Base-by-base conservation (phyloP, 2,797 vertebrate species). In the Tolypeutes matacus region DNA sequence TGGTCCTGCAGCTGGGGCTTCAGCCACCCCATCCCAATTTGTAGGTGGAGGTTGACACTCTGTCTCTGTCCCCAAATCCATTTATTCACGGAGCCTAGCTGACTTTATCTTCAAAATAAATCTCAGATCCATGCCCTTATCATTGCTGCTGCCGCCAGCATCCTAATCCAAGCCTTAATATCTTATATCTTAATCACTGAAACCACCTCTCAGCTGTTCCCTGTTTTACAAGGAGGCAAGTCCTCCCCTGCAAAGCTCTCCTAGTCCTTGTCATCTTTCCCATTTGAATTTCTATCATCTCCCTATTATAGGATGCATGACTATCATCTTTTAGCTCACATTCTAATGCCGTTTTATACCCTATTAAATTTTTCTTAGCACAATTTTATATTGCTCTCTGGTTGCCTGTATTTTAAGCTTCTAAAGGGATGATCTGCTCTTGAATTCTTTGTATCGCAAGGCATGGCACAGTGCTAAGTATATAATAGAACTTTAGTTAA, bases 401-500 rank as follows among this genome's bases (percentile, higher is more conserved):
- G 11, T 7, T 88, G 1, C 36, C 2, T 51, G 2, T 96, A 42
- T 64, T 84, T 86, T 70, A 96, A 90, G 78, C 13, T 58, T 77
- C 67, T 67, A 77, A 90, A 86, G 70, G 2, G 8, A 25, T 92
- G 31, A 49, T 51, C 15, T 86, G 34, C 14, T 82, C 42, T 88
- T 53, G 27, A 53, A 86, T 86, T 93, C 39, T 62, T 75, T 86
- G 36, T 78, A 69, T 86, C 10, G 76, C 62, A 92, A 3, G 76
- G 70, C 65, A 18, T 72, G 85, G 25, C 42, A 62, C n/a, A 75
- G 25, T 23, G 5, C 31, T 80, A 83, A 42, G 27, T 70, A 39
- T 84, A 65, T 90, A 90, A 46, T 14, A 76, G 27, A 81, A 69
- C 64, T 62, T n/a, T 84, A 49, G 5, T 75, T 42, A 94, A 87